Percentiles rank a stretch among this genome's conserved stretches.
Conservation (phyloP, 1,140 invertebrate genomes). For the Caenorhabditis inopinata region DNA sequence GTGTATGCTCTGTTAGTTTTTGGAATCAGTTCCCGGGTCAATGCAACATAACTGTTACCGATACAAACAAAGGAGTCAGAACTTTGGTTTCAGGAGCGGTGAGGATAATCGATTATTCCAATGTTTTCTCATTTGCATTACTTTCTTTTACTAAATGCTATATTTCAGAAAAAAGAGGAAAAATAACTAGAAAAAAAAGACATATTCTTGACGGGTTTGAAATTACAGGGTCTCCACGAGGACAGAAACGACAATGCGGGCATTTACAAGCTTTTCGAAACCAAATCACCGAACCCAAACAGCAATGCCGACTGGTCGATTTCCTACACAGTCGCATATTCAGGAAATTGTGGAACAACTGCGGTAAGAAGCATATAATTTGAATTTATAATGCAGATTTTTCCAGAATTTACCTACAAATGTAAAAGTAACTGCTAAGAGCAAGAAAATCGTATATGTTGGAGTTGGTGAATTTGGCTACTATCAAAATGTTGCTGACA, state of each 20-base stretch:
- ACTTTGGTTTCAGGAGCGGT: no score
- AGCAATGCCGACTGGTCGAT: neutral
- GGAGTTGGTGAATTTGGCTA: slow-evolving; percentile 17
- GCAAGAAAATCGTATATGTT: slow-evolving; percentile 38
- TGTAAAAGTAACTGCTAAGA: neutral
- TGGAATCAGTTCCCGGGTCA: slow-evolving; percentile 71
- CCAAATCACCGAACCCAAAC: neutral
- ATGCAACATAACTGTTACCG: slow-evolving; percentile 47
- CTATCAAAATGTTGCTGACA: neutral
- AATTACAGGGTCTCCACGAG: slow-evolving; percentile 2
- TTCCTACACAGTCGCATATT: slow-evolving; percentile 44
- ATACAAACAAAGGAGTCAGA: no score
- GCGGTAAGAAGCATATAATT: neutral
- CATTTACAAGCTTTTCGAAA: neutral
- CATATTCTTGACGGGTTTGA: no score
- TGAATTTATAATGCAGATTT: neutral
- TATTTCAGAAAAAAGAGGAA: no score
- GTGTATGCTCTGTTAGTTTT: slow-evolving; percentile 74
- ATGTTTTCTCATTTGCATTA: slow-evolving; percentile 11
- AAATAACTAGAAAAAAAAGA: no score
- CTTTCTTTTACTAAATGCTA: neutral
- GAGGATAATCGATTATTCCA: neutral
- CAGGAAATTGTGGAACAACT: neutral
- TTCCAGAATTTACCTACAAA: neutral
- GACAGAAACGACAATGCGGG: neutral